These are phyloP conservation scores for Andricus curvator DNA, from an alignment of 2,888 invertebrate genomes.

Conservation along the genomic window DNA sequence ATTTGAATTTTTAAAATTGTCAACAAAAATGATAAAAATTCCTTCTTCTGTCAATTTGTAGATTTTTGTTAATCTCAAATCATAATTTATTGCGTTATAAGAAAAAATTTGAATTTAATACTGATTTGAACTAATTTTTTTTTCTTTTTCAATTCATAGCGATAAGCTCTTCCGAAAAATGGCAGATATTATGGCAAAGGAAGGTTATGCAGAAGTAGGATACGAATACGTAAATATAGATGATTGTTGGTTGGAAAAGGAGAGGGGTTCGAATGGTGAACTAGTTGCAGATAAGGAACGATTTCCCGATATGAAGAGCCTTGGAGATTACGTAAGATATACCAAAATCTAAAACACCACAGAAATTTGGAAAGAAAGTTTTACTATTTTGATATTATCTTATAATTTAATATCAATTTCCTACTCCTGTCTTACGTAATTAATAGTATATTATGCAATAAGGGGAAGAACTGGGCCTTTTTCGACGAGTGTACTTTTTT, in stretches of 20 bases:
- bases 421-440: background rate
- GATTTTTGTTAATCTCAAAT: background rate
- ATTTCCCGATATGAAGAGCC: conserved; percentile 93
- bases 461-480: too few species aligned
- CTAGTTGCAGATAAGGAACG: conserved; percentile 91
- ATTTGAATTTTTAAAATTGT: too few species aligned
- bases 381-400: background rate
- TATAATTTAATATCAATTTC: background rate
- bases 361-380: background rate
- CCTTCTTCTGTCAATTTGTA: too few species aligned
- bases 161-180: conserved; percentile 93
- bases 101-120: background rate
- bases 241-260: conserved; percentile 96
- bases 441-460: background rate
- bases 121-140: conserved; percentile 33
- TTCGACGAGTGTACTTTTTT: too few species aligned
- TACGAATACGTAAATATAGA: conserved; percentile 96
- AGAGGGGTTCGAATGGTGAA: conserved; percentile 87
- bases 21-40: background rate
- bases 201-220: conserved; percentile 93
- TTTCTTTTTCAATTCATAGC: conserved; percentile 79
- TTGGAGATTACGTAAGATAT: conserved; percentile 92
- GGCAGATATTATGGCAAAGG: conserved; percentile 91
- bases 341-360: background rate
- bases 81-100: background rate